These are phyloP conservation scores for Celastrina argiolus DNA, from an alignment of 2,888 invertebrate species.

Conservation along the genomic window DNA sequence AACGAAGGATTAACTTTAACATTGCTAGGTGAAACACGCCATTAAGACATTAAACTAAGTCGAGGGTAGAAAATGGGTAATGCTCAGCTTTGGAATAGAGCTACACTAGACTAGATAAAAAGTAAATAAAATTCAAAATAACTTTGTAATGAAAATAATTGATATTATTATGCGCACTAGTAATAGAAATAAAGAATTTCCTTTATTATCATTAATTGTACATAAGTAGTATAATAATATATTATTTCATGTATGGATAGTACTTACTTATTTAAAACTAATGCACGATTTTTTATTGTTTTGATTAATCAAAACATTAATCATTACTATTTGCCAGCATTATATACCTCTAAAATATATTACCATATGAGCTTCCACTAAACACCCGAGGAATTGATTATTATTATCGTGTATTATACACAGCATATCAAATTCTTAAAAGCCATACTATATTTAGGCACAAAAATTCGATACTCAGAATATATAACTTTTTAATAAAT, in stretches of 20 bases:
- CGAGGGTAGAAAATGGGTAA: too few relatives aligned
- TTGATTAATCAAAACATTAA: too few relatives aligned
- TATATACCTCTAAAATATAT: too few relatives aligned
- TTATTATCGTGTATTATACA: not conserved
- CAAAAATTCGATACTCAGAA: not conserved
- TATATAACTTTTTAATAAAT: not conserved
- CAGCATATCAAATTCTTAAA: not conserved
- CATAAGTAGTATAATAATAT: slow-evolving; percentile 12
- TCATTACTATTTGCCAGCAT: too few relatives aligned
- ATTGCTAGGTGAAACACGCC: too few relatives aligned
- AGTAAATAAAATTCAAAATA: too few relatives aligned
- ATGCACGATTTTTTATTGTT: too few relatives aligned
- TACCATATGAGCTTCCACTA: not conserved
- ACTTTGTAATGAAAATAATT: slow-evolving; percentile 9
- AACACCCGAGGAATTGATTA: not conserved
- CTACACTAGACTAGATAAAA: too few relatives aligned
- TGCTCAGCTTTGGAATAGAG: too few relatives aligned
- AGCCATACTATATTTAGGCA: not conserved
- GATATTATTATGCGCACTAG: too few relatives aligned
- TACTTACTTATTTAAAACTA: not conserved
- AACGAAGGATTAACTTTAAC: too few relatives aligned
- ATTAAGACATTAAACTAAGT: too few relatives aligned
- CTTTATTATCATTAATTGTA: not conserved
- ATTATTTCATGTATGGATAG: not conserved
- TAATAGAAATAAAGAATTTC: not conserved